Evolutionary conservation across 2,888 invertebrate genomes (phyloP).

Genomic region (Phanerotoma sp.): DNA sequence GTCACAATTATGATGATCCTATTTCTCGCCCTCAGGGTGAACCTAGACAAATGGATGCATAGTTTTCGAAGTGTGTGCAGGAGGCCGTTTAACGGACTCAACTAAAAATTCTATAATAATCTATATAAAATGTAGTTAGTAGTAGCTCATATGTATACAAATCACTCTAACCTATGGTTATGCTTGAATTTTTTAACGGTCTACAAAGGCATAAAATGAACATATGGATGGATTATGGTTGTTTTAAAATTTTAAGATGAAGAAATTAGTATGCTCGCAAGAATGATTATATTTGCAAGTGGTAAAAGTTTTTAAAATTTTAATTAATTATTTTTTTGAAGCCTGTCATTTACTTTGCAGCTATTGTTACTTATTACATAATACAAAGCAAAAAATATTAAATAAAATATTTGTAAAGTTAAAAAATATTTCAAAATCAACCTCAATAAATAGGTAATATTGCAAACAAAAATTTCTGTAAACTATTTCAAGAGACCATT

Average conservation of each 20-base stretch:
- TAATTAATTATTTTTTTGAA: no score
- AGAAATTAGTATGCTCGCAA: not conserved
- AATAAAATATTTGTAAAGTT: no score
- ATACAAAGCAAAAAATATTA: no score
- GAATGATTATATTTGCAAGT: no score
- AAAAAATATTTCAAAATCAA: no score
- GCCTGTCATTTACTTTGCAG: no score
- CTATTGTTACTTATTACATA: no score
- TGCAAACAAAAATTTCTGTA: no score
- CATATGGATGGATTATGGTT: not conserved
- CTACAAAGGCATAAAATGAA: slow-evolving; percentile 31
- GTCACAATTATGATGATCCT: slow-evolving; percentile 39
- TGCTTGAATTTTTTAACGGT: slow-evolving; percentile 35
- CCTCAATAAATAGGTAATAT: no score
- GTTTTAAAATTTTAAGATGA: slow-evolving; percentile 3
- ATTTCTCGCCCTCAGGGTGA: slow-evolving; percentile 24
- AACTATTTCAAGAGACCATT: no score
- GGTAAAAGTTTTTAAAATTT: no score
- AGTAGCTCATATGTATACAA: slow-evolving; percentile 44
- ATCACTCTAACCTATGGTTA: slow-evolving; percentile 51
- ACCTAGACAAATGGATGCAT: slow-evolving; percentile 21
- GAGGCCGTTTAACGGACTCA: slow-evolving; percentile 12
- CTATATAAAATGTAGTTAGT: slow-evolving; percentile 11
- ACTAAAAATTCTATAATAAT: slow-evolving; percentile 1
- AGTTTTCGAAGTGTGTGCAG: slow-evolving; percentile 26